Evolutionary conservation across 2,113 vertebrate species (phyloP).

Genomic region (Ptilorrhoa leucosticta): DNA sequence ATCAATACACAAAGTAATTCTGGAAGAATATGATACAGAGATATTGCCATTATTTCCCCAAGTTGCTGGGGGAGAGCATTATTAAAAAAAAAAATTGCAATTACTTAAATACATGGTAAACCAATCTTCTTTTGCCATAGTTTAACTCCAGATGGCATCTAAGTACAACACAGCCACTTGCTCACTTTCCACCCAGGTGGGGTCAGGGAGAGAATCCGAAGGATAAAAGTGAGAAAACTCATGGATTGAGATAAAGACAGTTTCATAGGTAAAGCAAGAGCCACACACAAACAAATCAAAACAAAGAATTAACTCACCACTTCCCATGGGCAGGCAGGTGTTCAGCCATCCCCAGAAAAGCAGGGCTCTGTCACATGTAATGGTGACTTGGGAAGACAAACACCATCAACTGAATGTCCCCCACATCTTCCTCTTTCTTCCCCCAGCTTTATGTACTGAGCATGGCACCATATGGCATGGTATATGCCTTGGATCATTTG

Average conservation of each 20-base stretch:
- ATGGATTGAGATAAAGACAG: not conserved
- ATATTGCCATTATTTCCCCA: not conserved
- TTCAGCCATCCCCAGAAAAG: not conserved
- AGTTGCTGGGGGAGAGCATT: not conserved
- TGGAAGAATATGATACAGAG: not conserved
- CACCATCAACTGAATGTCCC: too few species aligned
- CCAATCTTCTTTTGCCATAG: not conserved
- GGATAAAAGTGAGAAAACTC: not conserved
- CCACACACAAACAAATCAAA: not conserved
- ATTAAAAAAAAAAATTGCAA: not conserved
- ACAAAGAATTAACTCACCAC: not conserved
- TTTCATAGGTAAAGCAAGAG: not conserved
- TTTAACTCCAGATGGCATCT: not conserved
- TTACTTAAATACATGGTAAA: not conserved
- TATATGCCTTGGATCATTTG: not conserved
- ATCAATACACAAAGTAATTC: not conserved
- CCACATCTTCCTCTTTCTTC: not conserved
- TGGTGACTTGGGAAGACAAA: not conserved
- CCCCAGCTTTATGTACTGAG: not conserved
- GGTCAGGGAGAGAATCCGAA: accelerated
- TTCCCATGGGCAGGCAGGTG: not conserved
- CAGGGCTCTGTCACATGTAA: not conserved
- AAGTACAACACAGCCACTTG: not conserved
- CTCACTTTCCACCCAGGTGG: not conserved
- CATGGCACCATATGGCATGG: too few species aligned